phyloP scores from a whole-genome alignment of 2,797 vertebrate genomes.

The Avahi laniger region DNA sequence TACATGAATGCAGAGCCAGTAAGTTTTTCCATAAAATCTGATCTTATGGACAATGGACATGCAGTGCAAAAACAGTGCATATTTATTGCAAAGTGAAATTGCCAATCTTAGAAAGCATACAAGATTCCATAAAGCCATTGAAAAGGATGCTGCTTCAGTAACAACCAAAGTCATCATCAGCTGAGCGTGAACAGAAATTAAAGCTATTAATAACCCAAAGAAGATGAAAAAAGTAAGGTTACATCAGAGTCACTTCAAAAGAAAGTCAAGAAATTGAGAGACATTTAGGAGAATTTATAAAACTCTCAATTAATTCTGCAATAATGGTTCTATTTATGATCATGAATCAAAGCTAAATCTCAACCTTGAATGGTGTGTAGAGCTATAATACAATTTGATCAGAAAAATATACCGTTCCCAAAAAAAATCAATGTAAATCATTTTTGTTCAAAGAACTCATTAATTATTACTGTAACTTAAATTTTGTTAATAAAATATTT shows the following conservation, averaged over 20 bases:
- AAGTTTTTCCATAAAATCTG: background rate
- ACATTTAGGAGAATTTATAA: background rate
- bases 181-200: background rate
- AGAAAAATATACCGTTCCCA: background rate
- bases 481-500: constrained; percentile 9
- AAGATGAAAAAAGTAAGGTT: background rate
- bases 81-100: background rate
- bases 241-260: background rate
- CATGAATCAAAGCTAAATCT: background rate
- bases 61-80: background rate
- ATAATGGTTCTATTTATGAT: background rate
- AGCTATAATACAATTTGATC: background rate
- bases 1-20: background rate
- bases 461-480: background rate
- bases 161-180: background rate
- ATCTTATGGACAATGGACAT: background rate
- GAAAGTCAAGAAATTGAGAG: background rate
- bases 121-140: background rate
- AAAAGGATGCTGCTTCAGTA: background rate
- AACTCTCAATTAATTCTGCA: background rate
- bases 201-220: background rate
- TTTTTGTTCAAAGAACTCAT: constrained; percentile 20
- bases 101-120: background rate
- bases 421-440: background rate
- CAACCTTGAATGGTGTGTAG: background rate